Evolutionary conservation across 37 sponge, comb jelly and placozoan species (phyloP), one percentile per base, ranked within the genome.

Genomic region (Sycon ciliatum): DNA sequence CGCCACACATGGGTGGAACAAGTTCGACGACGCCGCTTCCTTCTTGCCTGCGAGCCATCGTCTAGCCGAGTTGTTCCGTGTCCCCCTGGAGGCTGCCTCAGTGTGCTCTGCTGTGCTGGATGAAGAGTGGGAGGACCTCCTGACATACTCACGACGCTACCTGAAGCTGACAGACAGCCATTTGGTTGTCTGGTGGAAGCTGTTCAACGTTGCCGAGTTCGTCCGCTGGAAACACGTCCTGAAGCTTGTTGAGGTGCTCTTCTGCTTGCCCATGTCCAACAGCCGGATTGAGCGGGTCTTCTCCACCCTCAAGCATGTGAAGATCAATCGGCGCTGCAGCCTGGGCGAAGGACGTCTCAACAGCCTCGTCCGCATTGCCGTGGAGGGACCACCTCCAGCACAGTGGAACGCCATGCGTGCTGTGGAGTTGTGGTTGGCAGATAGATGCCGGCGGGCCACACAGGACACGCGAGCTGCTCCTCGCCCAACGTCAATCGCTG

Each of bases 361-460:
- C 36, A 20, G 67, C 23, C 40, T 85, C 20, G 18, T 85, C 20
- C 68, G 81, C 18, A 80, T 85, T 40, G 57, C 33, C 27, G 49
- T 81, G 35, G 79, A 77, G 68, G 86, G 71, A 13, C 79, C 82
- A 16, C 74, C 82, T 39, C 57, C 77, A 6, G 20, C 52, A 23
- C 33, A 76, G 13, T 85, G 86, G 86, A 74, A 85, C 76, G 34
- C 81, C 40, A 77, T 33, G 36, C 26, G 36, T 38, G 77, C 86
- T 68, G 32, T 85, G 3, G 69, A 76, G 68, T 68, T 76, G n/a
- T 85, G 86, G 81, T 68, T 36, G 68, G 27, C 32, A 32, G 81
- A 72, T 3, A 85, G 80, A 67, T n/a, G n/a, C n/a, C n/a, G n/a
- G n/a, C n/a, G n/a, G n/a, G n/a, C n/a, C n/a, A n/a, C n/a, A n/a